Base-by-base conservation (phyloP, 2,888 invertebrate genomes). In the Noctua comes region DNA sequence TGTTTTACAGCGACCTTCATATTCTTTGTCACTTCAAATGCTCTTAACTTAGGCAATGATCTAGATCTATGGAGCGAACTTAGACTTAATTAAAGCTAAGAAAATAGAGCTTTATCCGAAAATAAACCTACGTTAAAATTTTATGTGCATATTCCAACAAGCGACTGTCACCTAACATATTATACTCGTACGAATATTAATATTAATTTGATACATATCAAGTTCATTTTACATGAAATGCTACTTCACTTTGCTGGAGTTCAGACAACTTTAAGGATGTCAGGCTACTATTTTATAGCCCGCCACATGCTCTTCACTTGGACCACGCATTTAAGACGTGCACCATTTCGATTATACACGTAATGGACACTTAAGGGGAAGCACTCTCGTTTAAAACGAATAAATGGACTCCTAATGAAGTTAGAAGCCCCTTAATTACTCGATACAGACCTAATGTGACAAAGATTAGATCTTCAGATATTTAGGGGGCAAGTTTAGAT, bases 341-440 rank as follows among this genome's bases (percentile, higher is more conserved):
- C 88, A 88, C 86, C 88, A 84, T 88, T 90, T 88, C 89, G 91
- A 90, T 93, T 92, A 92, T 91, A 89, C 85, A 82, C 87, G 82
- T 91, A 93, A 93, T 91, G 90, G 91, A 86, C 91, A 90, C 90
- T 92, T 90, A 89, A 90, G 88, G 81, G 84, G 88, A 88, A 88
- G 89, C 89, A 89, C 89, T 89, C 91, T 89, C 92, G 88, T 92
- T 92, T 90, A 86, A 89, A 91, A 89, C 86, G 91, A 90, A 92
- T 93, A 92, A 93, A 93, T 92, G 91, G 90, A 91, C 92, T 92
- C 91, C 92, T 93, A 91, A 93, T 90, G 92, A 91, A 91, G 89
- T 91, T 90, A 91, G 88, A 89, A 88, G 90, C 90, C 83, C 88
- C 91, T 90, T 93, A 94, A 94, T 94, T 93, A 91, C 92, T 87